These are phyloP conservation scores for Symphodus melops DNA, from an alignment of 2,113 vertebrate species.

Conservation along the genomic window DNA sequence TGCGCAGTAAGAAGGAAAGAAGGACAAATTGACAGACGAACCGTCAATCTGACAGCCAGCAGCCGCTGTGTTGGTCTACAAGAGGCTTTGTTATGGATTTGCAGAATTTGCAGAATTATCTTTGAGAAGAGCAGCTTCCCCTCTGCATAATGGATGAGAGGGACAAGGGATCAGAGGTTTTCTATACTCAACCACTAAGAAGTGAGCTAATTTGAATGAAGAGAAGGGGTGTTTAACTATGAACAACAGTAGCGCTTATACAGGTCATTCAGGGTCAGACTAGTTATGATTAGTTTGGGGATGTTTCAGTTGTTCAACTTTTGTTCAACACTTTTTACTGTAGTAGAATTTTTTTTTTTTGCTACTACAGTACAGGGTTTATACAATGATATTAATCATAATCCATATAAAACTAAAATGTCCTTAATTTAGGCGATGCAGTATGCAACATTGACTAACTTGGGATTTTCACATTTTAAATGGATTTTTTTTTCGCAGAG, in stretches of 20 bases:
- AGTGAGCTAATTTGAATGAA: constrained; percentile 41
- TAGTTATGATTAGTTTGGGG: not conserved
- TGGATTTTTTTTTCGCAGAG: no score
- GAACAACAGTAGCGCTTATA: not conserved
- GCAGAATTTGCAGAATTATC: constrained; percentile 69
- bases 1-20: constrained; percentile 26
- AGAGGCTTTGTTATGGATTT: constrained; percentile 62
- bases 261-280: constrained; percentile 29
- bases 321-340: not conserved
- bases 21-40: not conserved
- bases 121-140: constrained; percentile 60
- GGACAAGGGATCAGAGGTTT: constrained; percentile 49
- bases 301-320: not conserved
- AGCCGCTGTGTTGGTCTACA: constrained; percentile 47
- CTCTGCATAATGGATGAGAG: constrained; percentile 65
- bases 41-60: constrained; percentile 49
- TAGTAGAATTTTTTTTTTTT: not conserved
- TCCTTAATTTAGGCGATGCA: no score
- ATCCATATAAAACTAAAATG: no score
- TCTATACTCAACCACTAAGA: constrained; percentile 43
- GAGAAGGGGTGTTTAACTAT: constrained; percentile 21
- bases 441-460: no score
- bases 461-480: no score
- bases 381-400: no score
- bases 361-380: no score